Evolutionary conservation across 2,888 invertebrate species (phyloP), one percentile per base, ranked within the genome.

Genomic region (Campoplex nolae): DNA sequence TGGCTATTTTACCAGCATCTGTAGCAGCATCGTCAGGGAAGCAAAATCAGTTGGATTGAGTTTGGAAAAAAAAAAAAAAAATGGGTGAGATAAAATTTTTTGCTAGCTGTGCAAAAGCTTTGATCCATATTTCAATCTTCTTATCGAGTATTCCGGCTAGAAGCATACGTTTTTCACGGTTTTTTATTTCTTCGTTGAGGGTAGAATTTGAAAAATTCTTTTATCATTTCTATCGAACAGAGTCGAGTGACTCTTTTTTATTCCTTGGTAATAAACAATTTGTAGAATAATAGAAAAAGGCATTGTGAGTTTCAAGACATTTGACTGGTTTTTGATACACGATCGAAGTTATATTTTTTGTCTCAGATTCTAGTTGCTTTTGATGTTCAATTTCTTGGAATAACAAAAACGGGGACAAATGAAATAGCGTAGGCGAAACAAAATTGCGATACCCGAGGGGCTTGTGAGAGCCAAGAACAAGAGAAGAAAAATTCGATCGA

Each of bases 301-400:
- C 6, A 32, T 16, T 32, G 62, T 32, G 16, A 62, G 32, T 35
- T 58, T 7, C 23, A 13, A 42, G 16, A 58, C 8, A 16, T 56
- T 74, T 54, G 28, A 38, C 54, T 73, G 35, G 32, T 48, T 32
- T 23, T 45, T 42, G 32, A 65, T 45, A 76, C 32, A n/a, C 67
- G 62, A 48, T 45, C 48, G 65, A 9, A 32, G 48, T 32, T 13
- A 11, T 28, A 65, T 77, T 51, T 65, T 16, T 32, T 51, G 67
- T 48, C 35, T 62, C 67, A n/a, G 18, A 77, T 67, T 67, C 13
- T 23, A 13, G 54, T 54, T 67, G 16, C 54, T 23, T 35, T 65
- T 76, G 75, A 77, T 67, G 67, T 67, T 77, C 77, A 77, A 67
- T 77, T 77, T 77, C 77, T 77, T 51, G 67, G 38, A 77, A 77